These are phyloP conservation scores for Drosophila setosimentum DNA, from an alignment of 2,888 invertebrate species.

Conservation along the genomic window DNA sequence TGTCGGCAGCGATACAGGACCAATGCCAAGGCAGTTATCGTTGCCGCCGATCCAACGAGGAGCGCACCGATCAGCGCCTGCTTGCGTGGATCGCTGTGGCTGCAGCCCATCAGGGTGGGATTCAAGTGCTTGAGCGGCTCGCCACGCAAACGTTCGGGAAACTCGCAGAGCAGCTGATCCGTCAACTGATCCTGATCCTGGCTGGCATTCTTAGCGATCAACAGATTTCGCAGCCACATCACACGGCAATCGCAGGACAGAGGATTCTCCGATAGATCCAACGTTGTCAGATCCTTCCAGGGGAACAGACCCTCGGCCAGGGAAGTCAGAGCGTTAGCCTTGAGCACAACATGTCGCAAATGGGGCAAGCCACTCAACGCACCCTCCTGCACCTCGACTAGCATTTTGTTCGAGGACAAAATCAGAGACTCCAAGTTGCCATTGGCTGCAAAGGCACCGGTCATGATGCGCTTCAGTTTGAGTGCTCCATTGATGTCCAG, in stretches of 20 bases:
- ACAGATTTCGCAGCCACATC: slow-evolving; percentile 91
- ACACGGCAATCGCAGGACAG: slow-evolving; percentile 92
- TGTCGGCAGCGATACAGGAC: slow-evolving; percentile 93
- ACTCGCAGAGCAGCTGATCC: slow-evolving; percentile 88
- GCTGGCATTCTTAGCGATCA: slow-evolving; percentile 84
- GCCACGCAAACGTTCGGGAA: slow-evolving; percentile 91
- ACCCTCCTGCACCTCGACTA: slow-evolving; percentile 91
- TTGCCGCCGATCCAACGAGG: slow-evolving; percentile 90
- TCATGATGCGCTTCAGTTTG: slow-evolving; percentile 90
- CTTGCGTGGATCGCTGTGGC: slow-evolving; percentile 91
- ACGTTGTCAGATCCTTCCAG: slow-evolving; percentile 90
- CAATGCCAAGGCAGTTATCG: slow-evolving; percentile 90
- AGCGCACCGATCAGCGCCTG: slow-evolving; percentile 93
- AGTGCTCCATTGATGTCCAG: slow-evolving; percentile 93
- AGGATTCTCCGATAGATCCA: slow-evolving; percentile 94
- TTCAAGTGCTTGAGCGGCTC: slow-evolving; percentile 89
- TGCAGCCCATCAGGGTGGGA: slow-evolving; percentile 93
- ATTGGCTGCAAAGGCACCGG: slow-evolving; percentile 92
- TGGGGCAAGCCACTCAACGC: slow-evolving; percentile 93
- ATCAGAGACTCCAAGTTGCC: slow-evolving; percentile 92
- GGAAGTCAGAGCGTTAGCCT: slow-evolving; percentile 91
- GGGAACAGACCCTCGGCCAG: slow-evolving; percentile 92
- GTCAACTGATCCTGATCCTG: slow-evolving; percentile 80
- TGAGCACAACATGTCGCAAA: slow-evolving; percentile 90
- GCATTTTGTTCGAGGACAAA: slow-evolving; percentile 91